Evolutionary conservation across 2,888 invertebrate genomes (phyloP).

Genomic region (Lasiommata megera): DNA sequence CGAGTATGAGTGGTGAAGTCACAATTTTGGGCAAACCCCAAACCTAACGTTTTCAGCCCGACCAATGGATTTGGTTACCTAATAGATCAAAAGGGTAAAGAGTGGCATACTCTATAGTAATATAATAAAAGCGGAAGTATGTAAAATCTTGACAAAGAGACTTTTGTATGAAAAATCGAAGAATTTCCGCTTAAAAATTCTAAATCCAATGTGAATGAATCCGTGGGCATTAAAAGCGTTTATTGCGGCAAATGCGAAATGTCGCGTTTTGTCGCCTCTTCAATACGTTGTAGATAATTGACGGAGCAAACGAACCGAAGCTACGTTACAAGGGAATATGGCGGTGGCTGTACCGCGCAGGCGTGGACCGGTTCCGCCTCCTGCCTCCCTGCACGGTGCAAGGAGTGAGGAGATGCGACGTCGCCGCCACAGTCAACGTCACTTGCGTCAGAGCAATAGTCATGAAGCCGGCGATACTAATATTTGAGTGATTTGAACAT

Average conservation of each 20-base stretch:
- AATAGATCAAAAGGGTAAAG: too few relatives aligned
- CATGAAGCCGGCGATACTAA: neutral
- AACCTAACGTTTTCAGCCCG: too few relatives aligned
- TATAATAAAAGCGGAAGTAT: too few relatives aligned
- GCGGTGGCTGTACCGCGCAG: constrained; percentile 56
- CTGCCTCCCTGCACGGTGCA: constrained; percentile 48
- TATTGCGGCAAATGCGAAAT: constrained; percentile 27
- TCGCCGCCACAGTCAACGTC: constrained; percentile 36
- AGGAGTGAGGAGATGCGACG: constrained; percentile 57
- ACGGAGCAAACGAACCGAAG: constrained; percentile 64
- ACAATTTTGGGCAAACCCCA: too few relatives aligned
- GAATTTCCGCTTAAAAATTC: too few relatives aligned
- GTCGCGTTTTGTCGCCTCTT: constrained; percentile 43
- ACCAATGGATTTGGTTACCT: too few relatives aligned
- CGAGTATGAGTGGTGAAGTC: too few relatives aligned
- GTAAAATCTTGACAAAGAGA: too few relatives aligned
- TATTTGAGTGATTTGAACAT: neutral
- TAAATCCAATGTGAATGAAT: too few relatives aligned
- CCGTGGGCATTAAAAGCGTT: neutral
- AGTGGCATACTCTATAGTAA: too few relatives aligned
- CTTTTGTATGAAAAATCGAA: too few relatives aligned
- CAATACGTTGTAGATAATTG: constrained; percentile 65
- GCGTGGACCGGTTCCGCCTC: constrained; percentile 58
- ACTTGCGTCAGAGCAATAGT: constrained; percentile 23
- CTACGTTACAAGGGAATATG: constrained; percentile 63